Base-by-base conservation (phyloP, 2,797 vertebrate genomes). In the Crocodylus rhombifer region DNA sequence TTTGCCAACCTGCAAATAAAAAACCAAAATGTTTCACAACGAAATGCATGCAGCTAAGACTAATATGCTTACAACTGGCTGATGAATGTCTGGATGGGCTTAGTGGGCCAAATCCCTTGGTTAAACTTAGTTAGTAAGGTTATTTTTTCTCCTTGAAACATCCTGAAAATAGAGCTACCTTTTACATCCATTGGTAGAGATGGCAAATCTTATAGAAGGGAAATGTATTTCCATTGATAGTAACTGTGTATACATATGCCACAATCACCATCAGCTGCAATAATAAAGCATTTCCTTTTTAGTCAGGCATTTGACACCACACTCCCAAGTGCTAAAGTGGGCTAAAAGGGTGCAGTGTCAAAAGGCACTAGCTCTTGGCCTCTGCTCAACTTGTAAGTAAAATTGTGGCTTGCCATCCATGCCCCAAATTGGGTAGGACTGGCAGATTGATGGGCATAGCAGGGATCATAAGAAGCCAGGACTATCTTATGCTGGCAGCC, bases 401-500 rank as follows among this genome's bases (percentile, higher is more conserved):
- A 42, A 42, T 36, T 36, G 33, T 36, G 33, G 33, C 33, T 36
- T 36, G 33, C 33, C 33, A 36, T 36, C 33, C 33, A 36, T 36
- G 33, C 33, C 33, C 33, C 33, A 36, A 36, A 36, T 42, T 42
- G 42, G 8, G 42, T 8, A 42, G 42, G 42, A 7, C 42, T 42
- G 42, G 42, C 42, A 42, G 42, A 42, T 42, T 42, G 42, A 51
- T 2, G 2, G 14, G 69, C 5, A 7, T 42, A 74, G 42, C 71
- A 51, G 28, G 55, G 71, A 36, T 11, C 15, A 7, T 17, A 51
- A 51, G 25, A 51, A 26, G 67, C 26, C 13, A 51, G 36, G 30
- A 26, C 42, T 42, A 42, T 42, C 7, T 42, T 42, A 42, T 1
- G 21, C 61, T 0, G 1, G 9, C 7, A n/a, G 1, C 42, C 42